Evolutionary conservation across 1,140 invertebrate species (phyloP).

Genomic region (Drosophila azteca): DNA sequence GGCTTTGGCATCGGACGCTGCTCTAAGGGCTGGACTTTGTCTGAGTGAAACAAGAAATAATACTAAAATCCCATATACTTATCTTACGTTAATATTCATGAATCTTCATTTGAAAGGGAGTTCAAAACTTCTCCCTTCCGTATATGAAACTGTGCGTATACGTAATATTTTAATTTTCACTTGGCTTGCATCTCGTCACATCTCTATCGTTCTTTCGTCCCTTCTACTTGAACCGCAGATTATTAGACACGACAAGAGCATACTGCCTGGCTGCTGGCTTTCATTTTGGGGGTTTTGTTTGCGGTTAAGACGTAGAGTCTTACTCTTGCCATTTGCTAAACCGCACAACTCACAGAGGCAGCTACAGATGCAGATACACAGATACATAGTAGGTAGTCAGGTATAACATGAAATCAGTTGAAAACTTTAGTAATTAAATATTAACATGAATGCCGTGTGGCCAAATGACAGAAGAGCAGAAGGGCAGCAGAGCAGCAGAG

Average conservation of each 20-base stretch:
- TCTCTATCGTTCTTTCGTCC: background rate
- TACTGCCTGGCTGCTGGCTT: slow-evolving; percentile 8
- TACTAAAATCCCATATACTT: no score
- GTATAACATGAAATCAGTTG: slow-evolving; percentile 29
- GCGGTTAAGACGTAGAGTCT: background rate
- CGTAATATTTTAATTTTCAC: slow-evolving; percentile 45
- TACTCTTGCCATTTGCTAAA: background rate
- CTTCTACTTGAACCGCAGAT: slow-evolving; percentile 15
- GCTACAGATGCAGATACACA: background rate
- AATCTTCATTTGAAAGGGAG: no score
- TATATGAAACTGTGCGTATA: slow-evolving; percentile 19
- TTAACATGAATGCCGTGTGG: slow-evolving; percentile 24
- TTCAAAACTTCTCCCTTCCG: no score
- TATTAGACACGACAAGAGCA: slow-evolving; percentile 31
- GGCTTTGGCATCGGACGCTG: slow-evolving; percentile 1
- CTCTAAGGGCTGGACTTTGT: no score
- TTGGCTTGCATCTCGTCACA: slow-evolving; percentile 6
- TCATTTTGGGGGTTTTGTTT: slow-evolving; percentile 2
- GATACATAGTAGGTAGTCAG: no score
- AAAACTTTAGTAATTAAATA: slow-evolving; percentile 51
- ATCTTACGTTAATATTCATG: no score
- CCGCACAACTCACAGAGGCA: slow-evolving; percentile 8
- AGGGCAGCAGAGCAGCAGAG: background rate
- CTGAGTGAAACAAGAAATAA: no score
- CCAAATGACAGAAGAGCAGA: background rate